These are phyloP conservation scores for Phoebastria nigripes DNA, from an alignment of 2,797 vertebrate genomes.

Conservation along the genomic window DNA sequence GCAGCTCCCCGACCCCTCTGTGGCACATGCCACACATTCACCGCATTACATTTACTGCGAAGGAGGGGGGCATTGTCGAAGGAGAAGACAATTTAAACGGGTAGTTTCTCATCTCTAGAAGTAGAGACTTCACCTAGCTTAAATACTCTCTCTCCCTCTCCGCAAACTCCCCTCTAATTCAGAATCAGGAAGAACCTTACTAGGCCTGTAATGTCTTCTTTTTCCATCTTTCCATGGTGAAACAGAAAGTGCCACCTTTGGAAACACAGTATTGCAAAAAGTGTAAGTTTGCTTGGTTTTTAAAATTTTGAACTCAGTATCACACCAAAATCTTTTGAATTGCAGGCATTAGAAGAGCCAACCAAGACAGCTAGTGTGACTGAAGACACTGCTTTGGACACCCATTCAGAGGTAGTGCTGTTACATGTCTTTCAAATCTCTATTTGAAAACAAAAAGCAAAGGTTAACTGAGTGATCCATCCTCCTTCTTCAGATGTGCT, in stretches of 20 bases:
- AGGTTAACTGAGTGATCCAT: conserved; percentile 27
- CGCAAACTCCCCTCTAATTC: neutral
- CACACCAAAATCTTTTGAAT: conserved; percentile 35
- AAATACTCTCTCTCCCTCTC: neutral
- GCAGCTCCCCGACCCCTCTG: rapidly evolving
- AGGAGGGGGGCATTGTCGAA: neutral
- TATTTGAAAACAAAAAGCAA: neutral
- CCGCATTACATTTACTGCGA: rapidly evolving
- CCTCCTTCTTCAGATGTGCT: conserved; percentile 83
- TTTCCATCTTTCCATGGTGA: neutral
- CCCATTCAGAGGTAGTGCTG: conserved; percentile 81
- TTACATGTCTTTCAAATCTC: neutral
- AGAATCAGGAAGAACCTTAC: neutral
- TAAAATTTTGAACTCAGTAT: neutral
- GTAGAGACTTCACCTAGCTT: neutral
- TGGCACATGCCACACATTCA: neutral
- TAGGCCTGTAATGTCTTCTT: neutral
- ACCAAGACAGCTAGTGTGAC: conserved; percentile 8
- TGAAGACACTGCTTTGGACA: conserved; percentile 67
- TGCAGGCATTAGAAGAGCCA: conserved; percentile 79
- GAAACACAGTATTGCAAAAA: neutral
- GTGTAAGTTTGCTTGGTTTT: neutral
- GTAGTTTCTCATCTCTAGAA: neutral
- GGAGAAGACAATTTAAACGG: neutral
- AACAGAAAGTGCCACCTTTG: neutral